These are phyloP conservation scores for Dendrolimus houi DNA, from an alignment of 2,888 invertebrate genomes.

Conservation along the genomic window DNA sequence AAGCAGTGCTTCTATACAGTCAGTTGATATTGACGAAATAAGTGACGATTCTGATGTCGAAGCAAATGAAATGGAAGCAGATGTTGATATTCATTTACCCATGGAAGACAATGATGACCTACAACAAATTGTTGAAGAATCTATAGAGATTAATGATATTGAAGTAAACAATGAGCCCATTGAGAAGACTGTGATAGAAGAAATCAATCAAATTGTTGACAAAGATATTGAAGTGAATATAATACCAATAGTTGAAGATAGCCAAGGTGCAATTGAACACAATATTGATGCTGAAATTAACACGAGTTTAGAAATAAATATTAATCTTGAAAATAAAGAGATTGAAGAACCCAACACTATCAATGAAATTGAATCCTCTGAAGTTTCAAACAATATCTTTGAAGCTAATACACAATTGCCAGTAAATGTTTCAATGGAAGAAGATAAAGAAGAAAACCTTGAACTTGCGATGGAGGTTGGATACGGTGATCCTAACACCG, in stretches of 20 bases:
- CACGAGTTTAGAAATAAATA: slow-evolving; percentile 1
- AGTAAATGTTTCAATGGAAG: slow-evolving; percentile 28
- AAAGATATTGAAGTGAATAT: slow-evolving; percentile 6
- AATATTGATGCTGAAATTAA: slow-evolving; percentile 1
- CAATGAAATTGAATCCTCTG: not conserved
- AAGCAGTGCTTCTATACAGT: slow-evolving; percentile 45
- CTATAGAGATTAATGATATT: slow-evolving; percentile 36
- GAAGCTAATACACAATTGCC: slow-evolving; percentile 46
- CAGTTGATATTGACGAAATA: slow-evolving; percentile 40
- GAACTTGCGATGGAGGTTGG: slow-evolving; percentile 45
- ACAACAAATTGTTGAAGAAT: slow-evolving; percentile 14
- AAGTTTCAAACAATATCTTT: slow-evolving; percentile 20
- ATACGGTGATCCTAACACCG: slow-evolving; percentile 41
- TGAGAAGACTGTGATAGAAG: slow-evolving; percentile 4
- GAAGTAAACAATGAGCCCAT: slow-evolving; percentile 14
- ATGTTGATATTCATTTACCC: not conserved
- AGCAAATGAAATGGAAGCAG: slow-evolving; percentile 12
- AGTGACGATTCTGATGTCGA: slow-evolving; percentile 36
- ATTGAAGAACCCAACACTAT: slow-evolving; percentile 2
- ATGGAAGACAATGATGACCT: not conserved
- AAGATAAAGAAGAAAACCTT: slow-evolving; percentile 32
- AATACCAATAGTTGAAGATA: slow-evolving; percentile 4
- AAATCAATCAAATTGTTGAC: slow-evolving; percentile 13
- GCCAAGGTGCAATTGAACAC: slow-evolving; percentile 5
- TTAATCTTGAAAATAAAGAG: not conserved